Base-by-base conservation (phyloP, 2,113 vertebrate species). In the Strigops habroptila region DNA sequence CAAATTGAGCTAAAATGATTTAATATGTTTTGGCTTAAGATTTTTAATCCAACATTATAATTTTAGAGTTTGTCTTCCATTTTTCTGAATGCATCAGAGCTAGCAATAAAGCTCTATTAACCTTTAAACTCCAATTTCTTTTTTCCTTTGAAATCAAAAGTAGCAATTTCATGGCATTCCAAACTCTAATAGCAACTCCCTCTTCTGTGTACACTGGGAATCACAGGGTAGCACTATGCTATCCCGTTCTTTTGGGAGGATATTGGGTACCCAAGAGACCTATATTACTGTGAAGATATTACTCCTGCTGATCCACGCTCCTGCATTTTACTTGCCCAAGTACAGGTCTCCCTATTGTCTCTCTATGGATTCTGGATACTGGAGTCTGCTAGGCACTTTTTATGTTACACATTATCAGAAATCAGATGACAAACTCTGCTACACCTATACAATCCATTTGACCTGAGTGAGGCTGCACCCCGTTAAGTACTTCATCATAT, bases 171-270 rank as follows among this genome's bases (percentile, higher is more conserved):
- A 43, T 41, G 75, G 68, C 14, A 15, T 90, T 86, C 41, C 82
- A 84, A 39, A 80, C 46, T 95, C 95, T 75, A 46, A 82, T 75
- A 91, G 52, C 83, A 95, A 86, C 97, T 95, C 97, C 96, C 91
- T 98, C 96, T 97, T 97, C 96, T 97, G 95, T 88, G 75, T 93
- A 71, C 8, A 5, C 48, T 65, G 85, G 77, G 73, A 97, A 97
- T 88, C 93, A 92, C 95, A 96, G 24, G 30, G 18, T 41, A 48
- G 9, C 27, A 21, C 27, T 52, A 5, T 9, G 6, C 4, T 43
- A 44, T 27, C 44, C 10, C 10, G 1, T 37, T 22, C 14, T 65
- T 78, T 92, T 59, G 16, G 12, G 28, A 9, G 6, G 9, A 11
- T 53, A 25, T 1, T 24, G 4, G 6, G 22, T 43, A 22, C 2